phyloP scores from a whole-genome alignment of 2,113 vertebrate genomes.

The Nesogale talazaci region DNA sequence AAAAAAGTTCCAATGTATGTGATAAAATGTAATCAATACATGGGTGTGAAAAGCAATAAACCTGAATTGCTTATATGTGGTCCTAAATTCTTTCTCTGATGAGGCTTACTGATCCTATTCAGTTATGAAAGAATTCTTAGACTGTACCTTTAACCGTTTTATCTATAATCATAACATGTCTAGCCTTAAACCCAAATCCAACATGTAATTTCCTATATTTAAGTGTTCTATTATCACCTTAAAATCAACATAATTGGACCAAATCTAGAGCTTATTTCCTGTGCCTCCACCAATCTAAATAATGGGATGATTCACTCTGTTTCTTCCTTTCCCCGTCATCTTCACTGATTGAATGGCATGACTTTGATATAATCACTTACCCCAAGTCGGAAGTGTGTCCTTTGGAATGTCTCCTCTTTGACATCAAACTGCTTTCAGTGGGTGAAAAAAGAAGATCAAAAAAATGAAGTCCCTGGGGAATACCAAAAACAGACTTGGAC shows the following conservation, averaged over 20 bases:
- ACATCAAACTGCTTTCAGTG: background rate
- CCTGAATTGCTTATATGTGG: background rate
- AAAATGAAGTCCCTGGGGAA: no score
- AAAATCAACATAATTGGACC: background rate
- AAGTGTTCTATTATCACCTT: background rate
- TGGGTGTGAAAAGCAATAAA: background rate
- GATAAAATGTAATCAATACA: background rate
- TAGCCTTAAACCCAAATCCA: background rate
- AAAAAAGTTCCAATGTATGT: background rate
- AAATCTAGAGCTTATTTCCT: background rate
- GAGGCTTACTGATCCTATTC: background rate
- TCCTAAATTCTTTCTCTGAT: background rate
- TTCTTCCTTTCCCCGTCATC: background rate
- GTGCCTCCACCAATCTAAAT: background rate
- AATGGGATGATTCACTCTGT: background rate
- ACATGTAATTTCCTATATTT: background rate
- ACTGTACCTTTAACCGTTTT: background rate
- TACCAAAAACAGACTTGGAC: no score
- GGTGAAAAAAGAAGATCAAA: no score
- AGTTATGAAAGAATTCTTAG: conserved; percentile 4
- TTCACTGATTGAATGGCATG: no score
- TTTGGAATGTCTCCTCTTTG: background rate
- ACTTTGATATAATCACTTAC: background rate
- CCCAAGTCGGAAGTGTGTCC: background rate
- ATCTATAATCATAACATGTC: background rate